Evolutionary conservation across 53 echinoderm and acorn worm genomes (phyloP), one percentile per base, ranked within the genome.

Genomic region (Antedon mediterranea): DNA sequence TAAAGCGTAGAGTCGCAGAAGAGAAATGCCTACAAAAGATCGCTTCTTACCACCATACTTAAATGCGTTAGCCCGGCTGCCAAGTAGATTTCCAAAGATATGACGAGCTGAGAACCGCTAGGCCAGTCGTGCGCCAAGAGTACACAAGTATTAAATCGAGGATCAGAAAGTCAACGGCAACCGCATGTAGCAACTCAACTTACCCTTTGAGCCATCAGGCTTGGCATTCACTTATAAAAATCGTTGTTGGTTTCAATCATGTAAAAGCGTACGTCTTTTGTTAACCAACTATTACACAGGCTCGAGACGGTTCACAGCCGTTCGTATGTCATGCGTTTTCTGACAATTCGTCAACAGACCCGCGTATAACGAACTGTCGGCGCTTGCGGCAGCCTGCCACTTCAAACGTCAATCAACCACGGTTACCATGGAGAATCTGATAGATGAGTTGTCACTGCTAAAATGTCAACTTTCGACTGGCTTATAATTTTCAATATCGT

Each of bases 121-220:
- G 57, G 57, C 57, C 57, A n/a, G n/a, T 26, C 57, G 57, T 57
- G 57, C 57, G 57, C 9, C 57, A 57, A 57, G 41, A 7, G 57
- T 57, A 57, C 23, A 57, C 57, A 57, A 57, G 15, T 57, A 57
- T 13, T 57, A 57, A 57, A 57, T 57, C 57, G 57, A 57, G 57
- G 57, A 57, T 57, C 57, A 57, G 9, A 57, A 57, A 57, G 57
- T 57, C 57, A 57, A 57, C 57, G 57, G 14, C 57, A 57, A 57
- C 57, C 57, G 57, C 57, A 57, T 57, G 57, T 57, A 57, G 57
- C 57, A 57, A 57, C 57, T 57, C 11, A 8, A 57, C 57, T 57
- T 57, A 57, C 57, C 57, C 57, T 57, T 57, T 57, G 57, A 57
- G 57, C 57, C 57, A 57, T 57, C 57, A 57, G 57, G 57, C 57